Evolutionary conservation across 2,888 invertebrate species (phyloP).

Genomic region (Eilema sororculum): DNA sequence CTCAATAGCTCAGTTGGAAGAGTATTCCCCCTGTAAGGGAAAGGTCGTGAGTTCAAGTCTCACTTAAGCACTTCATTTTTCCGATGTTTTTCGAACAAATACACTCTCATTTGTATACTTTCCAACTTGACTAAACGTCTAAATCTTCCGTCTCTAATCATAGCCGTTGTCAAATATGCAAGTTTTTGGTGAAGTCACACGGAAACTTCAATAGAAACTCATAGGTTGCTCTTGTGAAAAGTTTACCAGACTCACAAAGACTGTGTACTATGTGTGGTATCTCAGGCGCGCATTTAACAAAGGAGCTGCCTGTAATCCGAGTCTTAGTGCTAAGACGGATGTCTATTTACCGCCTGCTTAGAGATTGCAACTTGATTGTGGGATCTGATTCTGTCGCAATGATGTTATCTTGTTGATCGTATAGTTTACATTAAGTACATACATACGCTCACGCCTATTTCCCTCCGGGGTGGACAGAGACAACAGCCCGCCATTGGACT

Average conservation of each 20-base stretch:
- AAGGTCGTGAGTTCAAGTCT: no score
- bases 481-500: no score
- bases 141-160: no score
- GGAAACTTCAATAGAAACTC: neutral
- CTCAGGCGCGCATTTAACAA: constrained; percentile 44
- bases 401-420: neutral
- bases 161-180: neutral
- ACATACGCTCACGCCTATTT: no score
- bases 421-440: neutral
- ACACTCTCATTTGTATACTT: neutral
- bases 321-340: constrained; percentile 35
- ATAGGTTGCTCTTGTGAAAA: constrained; percentile 10
- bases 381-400: neutral
- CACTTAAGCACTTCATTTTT: no score
- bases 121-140: neutral
- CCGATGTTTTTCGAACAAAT: no score
- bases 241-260: constrained; percentile 27
- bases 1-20: no score
- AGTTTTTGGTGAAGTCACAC: neutral
- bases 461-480: no score
- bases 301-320: constrained; percentile 44
- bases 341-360: constrained; percentile 25
- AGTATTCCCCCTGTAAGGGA: no score
- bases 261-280: constrained; percentile 21
- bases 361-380: constrained; percentile 9